These are phyloP conservation scores for Apteryx mantelli DNA, from an alignment of 2,113 vertebrate species.

Conservation along the genomic window DNA sequence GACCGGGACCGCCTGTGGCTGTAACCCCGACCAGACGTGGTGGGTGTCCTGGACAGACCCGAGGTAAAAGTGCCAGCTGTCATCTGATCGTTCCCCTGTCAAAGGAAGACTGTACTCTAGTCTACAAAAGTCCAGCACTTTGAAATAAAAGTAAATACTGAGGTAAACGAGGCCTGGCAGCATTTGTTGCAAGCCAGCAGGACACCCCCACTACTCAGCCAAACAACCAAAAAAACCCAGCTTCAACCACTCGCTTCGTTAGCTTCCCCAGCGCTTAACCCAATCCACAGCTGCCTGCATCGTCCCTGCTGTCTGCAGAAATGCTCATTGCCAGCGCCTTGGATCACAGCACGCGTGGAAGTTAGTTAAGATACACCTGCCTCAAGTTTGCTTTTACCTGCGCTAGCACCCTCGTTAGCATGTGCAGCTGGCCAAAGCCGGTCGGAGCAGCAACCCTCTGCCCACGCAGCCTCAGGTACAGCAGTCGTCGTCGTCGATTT, in stretches of 20 bases:
- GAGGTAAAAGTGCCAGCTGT: not conserved
- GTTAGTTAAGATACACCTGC: not conserved
- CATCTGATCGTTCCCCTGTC: not conserved
- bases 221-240: not conserved
- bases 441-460: not conserved
- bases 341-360: not conserved
- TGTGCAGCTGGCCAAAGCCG: not conserved
- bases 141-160: not conserved
- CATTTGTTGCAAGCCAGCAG: not conserved
- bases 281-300: not conserved
- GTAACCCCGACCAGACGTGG: not conserved
- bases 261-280: not conserved
- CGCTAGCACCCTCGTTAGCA: not conserved
- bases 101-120: not conserved
- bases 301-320: not conserved
- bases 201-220: rapidly evolving
- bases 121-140: not conserved
- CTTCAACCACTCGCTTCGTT: not conserved
- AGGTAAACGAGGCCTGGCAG: not conserved
- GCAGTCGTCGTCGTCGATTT: rapidly evolving
- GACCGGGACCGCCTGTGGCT: not conserved
- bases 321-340: not conserved
- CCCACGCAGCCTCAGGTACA: not conserved
- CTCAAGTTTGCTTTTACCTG: not conserved
- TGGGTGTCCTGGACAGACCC: not conserved